Conservation (phyloP, 2,888 invertebrate species). For the Cephus pygmeus region DNA sequence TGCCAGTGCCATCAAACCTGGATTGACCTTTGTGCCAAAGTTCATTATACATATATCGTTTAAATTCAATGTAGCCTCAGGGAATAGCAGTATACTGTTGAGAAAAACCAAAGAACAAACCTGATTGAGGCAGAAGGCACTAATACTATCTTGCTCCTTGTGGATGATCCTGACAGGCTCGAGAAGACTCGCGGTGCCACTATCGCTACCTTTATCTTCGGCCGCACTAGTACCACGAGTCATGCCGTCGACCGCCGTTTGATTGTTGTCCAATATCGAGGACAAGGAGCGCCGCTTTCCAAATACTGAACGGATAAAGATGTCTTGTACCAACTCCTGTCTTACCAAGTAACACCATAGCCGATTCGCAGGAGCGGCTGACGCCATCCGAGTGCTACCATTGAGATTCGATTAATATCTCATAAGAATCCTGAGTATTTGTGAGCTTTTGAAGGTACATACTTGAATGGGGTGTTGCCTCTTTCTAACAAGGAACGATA, state of each 20-base stretch:
- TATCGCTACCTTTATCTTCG: slow-evolving; percentile 61
- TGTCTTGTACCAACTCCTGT: slow-evolving; percentile 92
- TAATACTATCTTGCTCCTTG: slow-evolving; percentile 98
- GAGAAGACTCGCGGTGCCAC: slow-evolving; percentile 67
- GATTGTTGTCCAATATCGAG: slow-evolving; percentile 67
- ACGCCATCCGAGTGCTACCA: slow-evolving; percentile 72
- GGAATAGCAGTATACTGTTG: not conserved
- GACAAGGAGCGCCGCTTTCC: slow-evolving; percentile 77
- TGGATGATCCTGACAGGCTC: slow-evolving; percentile 96
- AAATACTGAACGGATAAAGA: slow-evolving; percentile 96
- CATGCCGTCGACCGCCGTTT: slow-evolving; percentile 51
- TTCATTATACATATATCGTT: too few relatives aligned
- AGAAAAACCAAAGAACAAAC: slow-evolving; percentile 64
- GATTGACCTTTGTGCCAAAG: slow-evolving; percentile 71
- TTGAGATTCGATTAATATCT: not conserved
- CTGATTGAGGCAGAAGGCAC: slow-evolving; percentile 96
- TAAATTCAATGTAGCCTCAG: too few relatives aligned
- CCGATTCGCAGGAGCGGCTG: slow-evolving; percentile 81
- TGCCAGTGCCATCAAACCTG: slow-evolving; percentile 88
- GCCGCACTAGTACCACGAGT: slow-evolving; percentile 52
- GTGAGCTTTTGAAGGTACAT: slow-evolving; percentile 48
- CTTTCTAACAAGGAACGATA: slow-evolving; percentile 92
- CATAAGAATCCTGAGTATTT: not conserved
- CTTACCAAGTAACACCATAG: slow-evolving; percentile 94
- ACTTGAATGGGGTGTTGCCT: slow-evolving; percentile 94